Evolutionary conservation across 2,797 vertebrate genomes (phyloP), one percentile per base, ranked within the genome.

Genomic region (Mus spretus): DNA sequence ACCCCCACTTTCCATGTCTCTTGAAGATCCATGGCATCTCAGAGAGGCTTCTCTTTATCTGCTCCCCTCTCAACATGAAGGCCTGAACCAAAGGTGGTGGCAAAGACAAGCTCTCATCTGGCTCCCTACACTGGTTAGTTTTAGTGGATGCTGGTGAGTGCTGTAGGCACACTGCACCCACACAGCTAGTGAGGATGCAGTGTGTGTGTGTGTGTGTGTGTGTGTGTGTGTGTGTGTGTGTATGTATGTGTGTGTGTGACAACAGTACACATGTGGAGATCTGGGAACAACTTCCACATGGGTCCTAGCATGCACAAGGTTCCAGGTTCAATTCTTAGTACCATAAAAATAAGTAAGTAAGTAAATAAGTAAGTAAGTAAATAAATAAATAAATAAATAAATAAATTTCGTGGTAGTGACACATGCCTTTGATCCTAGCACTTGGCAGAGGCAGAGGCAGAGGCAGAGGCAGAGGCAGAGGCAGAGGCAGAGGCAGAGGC

Each of bases 21-120:
- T 44, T 28, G 61, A 9, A n/a, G 24, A 22, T 55, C 22, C 7
- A 19, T 2, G 53, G 47, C 44, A 6, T 24, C 34, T 26, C 31
- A 14, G 44, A 26, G 63, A 57, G 47, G 47, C 37, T 84, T 77
- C 31, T 26, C n/a, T 72, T 4, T 9, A 59, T 50, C 40, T 6
- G 20, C 24, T 20, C 40, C 22, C 0, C n/a, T 47, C 47, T 80
- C 12, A 55, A 28, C 34, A 1, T 6, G 20, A 74, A 84, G 44
- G 79, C 8, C 70, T n/a, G 19, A 37, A 19, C 24, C 75, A 50
- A 89, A 50, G 10, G 26, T 24, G 57, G 31, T 47, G 10, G 7
- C 2, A 0, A 19, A 65, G n/a, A 6, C 4, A 10, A 34, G 31
- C 3, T 34, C 31, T 20, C 13, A 14, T 28, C 44, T 14, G 1